Evolutionary conservation across 2,797 vertebrate species (phyloP).

Genomic region (Mionectes olivaceus): DNA sequence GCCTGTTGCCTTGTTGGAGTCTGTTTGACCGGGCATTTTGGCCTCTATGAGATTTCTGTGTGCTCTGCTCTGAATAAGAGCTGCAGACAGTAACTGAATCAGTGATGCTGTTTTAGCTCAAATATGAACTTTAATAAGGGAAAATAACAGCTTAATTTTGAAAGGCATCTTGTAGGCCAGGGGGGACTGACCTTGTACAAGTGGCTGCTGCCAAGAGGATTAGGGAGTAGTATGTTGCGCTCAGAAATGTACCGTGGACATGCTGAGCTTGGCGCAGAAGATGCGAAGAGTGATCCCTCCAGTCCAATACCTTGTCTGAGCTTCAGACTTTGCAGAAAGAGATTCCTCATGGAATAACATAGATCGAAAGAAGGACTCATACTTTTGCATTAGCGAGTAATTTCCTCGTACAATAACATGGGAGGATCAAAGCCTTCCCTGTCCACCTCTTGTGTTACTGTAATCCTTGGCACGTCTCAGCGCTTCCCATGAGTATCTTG

Average conservation of each 20-base stretch:
- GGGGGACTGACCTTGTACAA: background rate
- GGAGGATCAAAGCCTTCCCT: background rate
- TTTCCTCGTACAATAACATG: background rate
- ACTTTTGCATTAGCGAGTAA: background rate
- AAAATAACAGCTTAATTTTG: slow-evolving; percentile 46
- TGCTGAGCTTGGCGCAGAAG: background rate
- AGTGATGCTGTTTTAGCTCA: slow-evolving; percentile 19
- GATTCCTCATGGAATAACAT: background rate
- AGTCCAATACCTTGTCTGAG: background rate
- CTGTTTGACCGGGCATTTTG: background rate
- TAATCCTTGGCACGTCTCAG: background rate
- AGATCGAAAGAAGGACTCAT: background rate
- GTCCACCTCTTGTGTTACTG: background rate
- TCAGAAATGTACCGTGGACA: background rate
- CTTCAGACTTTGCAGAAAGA: background rate
- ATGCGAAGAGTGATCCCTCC: background rate
- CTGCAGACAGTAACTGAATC: slow-evolving; percentile 49
- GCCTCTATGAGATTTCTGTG: background rate
- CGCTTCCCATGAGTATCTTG: background rate
- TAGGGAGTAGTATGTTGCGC: background rate
- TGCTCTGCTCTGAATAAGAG: background rate
- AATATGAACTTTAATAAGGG: slow-evolving; percentile 46
- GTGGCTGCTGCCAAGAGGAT: slow-evolving; percentile 38
- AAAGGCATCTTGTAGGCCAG: background rate
- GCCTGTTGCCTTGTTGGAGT: background rate